These are phyloP conservation scores for Xestia c-nigrum DNA, from an alignment of 2,888 invertebrate genomes.

Conservation along the genomic window DNA sequence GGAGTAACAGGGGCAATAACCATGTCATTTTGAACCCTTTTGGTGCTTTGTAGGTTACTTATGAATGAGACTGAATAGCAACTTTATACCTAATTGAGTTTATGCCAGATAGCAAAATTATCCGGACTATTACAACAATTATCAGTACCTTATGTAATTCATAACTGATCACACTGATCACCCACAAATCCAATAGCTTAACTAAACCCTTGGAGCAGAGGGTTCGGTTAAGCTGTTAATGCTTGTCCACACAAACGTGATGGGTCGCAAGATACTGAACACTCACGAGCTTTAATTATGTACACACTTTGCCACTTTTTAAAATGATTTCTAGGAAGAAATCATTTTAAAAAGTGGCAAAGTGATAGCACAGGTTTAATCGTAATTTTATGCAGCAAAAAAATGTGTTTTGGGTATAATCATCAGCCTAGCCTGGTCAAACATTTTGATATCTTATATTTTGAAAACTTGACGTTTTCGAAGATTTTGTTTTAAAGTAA, in stretches of 20 bases:
- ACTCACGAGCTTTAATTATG: not conserved
- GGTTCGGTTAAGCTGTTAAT: slow-evolving; percentile 17
- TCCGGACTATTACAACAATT: not conserved
- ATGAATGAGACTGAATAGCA: not conserved
- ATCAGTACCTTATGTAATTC: slow-evolving; percentile 1
- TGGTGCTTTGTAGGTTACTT: not conserved
- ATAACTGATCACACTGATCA: slow-evolving; percentile 6
- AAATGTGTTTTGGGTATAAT: not conserved
- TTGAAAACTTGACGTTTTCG: not conserved
- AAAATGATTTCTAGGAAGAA: not conserved
- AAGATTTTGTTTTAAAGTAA: not conserved
- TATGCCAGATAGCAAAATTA: not conserved
- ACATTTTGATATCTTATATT: not conserved
- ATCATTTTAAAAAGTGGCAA: too few species aligned
- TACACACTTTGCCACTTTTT: not conserved
- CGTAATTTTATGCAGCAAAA: not conserved
- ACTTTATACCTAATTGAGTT: not conserved
- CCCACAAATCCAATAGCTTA: slow-evolving; percentile 2
- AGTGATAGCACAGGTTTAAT: not conserved
- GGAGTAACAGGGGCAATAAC: too few species aligned
- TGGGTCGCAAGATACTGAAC: slow-evolving; percentile 4
- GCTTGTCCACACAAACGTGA: slow-evolving; percentile 19
- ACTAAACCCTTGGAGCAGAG: slow-evolving; percentile 2
- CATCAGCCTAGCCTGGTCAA: not conserved
- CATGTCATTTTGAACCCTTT: too few species aligned